Base-by-base conservation (phyloP, 2,113 vertebrate species). In the Pardalotus punctatus region DNA sequence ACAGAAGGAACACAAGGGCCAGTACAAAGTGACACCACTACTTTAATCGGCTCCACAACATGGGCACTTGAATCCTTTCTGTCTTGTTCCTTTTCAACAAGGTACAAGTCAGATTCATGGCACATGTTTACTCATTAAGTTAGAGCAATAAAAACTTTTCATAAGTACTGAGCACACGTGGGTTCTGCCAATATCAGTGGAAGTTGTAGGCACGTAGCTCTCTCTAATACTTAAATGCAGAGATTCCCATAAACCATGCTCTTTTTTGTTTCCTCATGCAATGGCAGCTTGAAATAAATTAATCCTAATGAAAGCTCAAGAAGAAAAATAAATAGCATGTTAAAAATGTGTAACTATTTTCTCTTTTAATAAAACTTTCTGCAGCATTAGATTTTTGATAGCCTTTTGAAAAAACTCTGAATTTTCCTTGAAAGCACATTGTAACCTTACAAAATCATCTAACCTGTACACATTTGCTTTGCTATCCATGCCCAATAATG, bases 51-150 rank as follows among this genome's bases (percentile, higher is more conserved):
- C 23, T 31, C 36, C 51, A 16, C 23, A 42, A n/a, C 14, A 15
- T 2, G 4, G 19, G 8, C 0, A 0, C 29, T 27, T 27, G 11
- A 61, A 45, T 36, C 40, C 45, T 45, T 77, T 71, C 38, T 51
- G 14, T 48, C 29, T 45, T 80, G 6, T 16, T 61, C 51, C 7
- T 58, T 81, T 67, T 54, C 53, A 58, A 48, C 2, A 10, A 53
- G 8, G 1, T 14, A 18, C 14, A 81, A 69, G 5, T 64, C 29
- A 51, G 66, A 61, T 74, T 38, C 18, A 14, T 8, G 9, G 18
- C 19, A 56, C 27, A 11, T 3, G 1, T 7, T 40, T 36, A 53
- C 27, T 45, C 42, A 56, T 62, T 10, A 56, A 50, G 5, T 5
- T 60, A 69, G 17, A 81, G 20, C 19, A 76, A 51, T 8, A 58